Evolutionary conservation across 2,888 invertebrate species (phyloP), one percentile per base, ranked within the genome.

Genomic region (Meteorus cinctellus): DNA sequence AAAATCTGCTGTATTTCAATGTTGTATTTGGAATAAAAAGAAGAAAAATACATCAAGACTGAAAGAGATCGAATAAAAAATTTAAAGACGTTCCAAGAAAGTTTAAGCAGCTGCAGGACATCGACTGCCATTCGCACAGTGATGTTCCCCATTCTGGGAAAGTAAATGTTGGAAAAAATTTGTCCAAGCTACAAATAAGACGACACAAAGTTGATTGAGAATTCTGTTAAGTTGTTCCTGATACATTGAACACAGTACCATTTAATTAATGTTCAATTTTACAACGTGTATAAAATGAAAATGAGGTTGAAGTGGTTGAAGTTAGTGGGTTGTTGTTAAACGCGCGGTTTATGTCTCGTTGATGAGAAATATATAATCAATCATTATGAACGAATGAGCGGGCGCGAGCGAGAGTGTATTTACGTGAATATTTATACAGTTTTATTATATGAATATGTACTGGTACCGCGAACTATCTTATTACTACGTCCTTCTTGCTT

Each of bases 81-180:
- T 41, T 55, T 55, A 19, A 55, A 55, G 19, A 19, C 19, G n/a
- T 48, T 55, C 19, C 19, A 55, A 55, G 55, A 55, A 55, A 19
- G 41, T 55, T 55, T 55, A 24, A 55, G 55, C 55, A 55, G 48
- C 48, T 48, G 48, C 48, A 48, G 48, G n/a, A n/a, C n/a, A 48
- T 48, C n/a, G n/a, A 48, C n/a, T 48, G n/a, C 48, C 48, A 48
- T n/a, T 48, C n/a, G 41, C 41, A 48, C 48, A n/a, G 16, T 48
- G 48, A 48, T 48, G 48, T 48, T 48, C 16, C n/a, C 48, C 48
- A 48, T 48, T 48, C 48, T 48, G n/a, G 48, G 48, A 48, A n/a
- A 48, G 48, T 48, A 48, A 48, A 48, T n/a, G n/a, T 5, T 2
- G 4, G 24, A 55, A 55, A 55, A 55, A 55, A 55, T 55, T 55